Conservation (phyloP, 2,113 vertebrate genomes). For the Phainopepla nitens region DNA sequence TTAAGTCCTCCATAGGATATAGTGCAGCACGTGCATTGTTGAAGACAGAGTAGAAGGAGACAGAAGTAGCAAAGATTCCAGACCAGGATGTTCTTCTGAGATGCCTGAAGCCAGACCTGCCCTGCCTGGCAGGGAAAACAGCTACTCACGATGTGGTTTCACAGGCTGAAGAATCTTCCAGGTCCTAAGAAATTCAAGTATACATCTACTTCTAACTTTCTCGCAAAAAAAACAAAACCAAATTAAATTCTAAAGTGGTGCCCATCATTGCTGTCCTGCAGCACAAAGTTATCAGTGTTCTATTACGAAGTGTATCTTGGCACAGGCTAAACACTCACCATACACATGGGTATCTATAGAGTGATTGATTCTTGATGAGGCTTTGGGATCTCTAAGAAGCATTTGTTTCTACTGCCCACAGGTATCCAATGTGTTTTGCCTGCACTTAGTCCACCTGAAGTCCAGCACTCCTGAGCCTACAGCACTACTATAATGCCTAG, state of each 20-base stretch:
- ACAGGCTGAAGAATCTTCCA: neutral
- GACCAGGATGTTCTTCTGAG: neutral
- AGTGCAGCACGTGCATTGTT: fast-evolving
- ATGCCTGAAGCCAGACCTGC: neutral
- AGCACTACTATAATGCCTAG: neutral
- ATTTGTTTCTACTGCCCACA: neutral
- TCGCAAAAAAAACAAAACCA: neutral
- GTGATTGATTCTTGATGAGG: neutral
- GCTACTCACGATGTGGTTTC: neutral
- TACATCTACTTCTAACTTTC: neutral
- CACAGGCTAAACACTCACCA: neutral
- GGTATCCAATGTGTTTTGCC: neutral
- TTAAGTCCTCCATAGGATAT: neutral
- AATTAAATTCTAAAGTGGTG: neutral
- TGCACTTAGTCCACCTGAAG: fast-evolving
- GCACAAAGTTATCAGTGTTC: neutral
- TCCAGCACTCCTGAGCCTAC: neutral
- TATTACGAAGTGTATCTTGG: neutral
- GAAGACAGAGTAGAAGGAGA: neutral
- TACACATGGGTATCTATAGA: neutral
- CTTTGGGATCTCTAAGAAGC: neutral
- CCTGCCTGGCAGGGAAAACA: neutral
- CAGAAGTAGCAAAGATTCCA: neutral
- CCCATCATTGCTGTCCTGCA: neutral
- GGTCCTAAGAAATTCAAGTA: neutral